Base-by-base conservation (phyloP, 2,797 vertebrate species). In the Gymnodraco acuticeps region DNA sequence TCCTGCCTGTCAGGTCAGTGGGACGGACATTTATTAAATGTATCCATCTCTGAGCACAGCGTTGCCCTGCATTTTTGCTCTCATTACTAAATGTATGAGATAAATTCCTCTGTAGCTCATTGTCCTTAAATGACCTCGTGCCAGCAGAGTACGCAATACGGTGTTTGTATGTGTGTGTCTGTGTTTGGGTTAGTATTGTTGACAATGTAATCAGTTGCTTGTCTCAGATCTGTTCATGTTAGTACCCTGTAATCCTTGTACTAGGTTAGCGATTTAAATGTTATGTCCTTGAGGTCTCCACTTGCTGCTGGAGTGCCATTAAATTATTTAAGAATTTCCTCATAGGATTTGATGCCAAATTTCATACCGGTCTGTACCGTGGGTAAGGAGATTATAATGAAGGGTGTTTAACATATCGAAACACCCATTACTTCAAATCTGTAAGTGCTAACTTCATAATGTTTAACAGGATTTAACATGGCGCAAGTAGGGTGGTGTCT, bases 91-190 rank as follows among this genome's bases (percentile, higher is more conserved):
- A 20, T 45, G 33, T 15, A 20, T 41, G 17, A 71, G 50, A 56
- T 54, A 53, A 72, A 77, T 64, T 69, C 64, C 47, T 55, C 53
- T 61, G 54, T 23, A 82, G 64, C 31, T 31, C 46, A 69, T 71
- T 84, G 78, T 78, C 75, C 70, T 85, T 12, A 38, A 71, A 52
- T 77, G 69, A 87, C 87, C 80, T 83, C 83, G 73, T 55, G 47
- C 10, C 48, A 38, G 33, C 51, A 70, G 42, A 66, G 63, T 80
- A 78, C 5, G 15, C 14, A 45, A 61, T 53, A 1, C 2, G 59
- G n/a, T 50, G 19, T 84, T 38, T 73, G 31, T 60, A 15, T 50
- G 19, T 84, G 41, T 73, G 31, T 60, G 58, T 50, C 50, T 78
- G 56, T n/a, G 53, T 78, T 38, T 5, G 43, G 46, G 61, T 73